Conservation (phyloP, 2,797 vertebrate species). For the Urosaurus nigricauda region DNA sequence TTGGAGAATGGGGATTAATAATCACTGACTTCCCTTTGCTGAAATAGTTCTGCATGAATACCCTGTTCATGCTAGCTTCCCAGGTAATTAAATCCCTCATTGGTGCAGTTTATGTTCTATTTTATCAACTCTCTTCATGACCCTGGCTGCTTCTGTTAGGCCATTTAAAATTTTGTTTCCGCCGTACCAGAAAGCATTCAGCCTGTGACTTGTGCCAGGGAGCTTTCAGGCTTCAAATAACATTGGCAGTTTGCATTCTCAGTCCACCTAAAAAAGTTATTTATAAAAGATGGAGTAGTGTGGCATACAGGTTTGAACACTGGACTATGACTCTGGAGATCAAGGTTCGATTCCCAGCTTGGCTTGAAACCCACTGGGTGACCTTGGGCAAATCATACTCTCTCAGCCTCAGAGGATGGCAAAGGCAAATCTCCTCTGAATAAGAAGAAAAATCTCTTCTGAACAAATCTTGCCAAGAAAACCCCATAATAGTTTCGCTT, state of each 20-base stretch:
- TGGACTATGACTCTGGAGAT: too few relatives aligned
- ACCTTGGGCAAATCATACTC: too few relatives aligned
- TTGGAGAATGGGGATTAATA: conserved; percentile 62
- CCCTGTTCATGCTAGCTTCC: conserved; percentile 57
- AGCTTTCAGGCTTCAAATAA: not conserved
- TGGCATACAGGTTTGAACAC: too few relatives aligned
- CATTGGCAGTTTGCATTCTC: not conserved
- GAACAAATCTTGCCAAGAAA: too few relatives aligned
- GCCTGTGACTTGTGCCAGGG: conserved; percentile 14
- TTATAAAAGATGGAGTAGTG: not conserved
- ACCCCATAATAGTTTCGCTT: too few relatives aligned
- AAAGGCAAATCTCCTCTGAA: too few relatives aligned
- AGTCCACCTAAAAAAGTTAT: not conserved
- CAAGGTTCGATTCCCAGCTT: too few relatives aligned
- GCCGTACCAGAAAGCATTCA: conserved; percentile 6
- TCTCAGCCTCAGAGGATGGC: too few relatives aligned
- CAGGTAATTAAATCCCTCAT: conserved; percentile 69
- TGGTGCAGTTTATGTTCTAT: conserved; percentile 72
- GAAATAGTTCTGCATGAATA: conserved; percentile 65
- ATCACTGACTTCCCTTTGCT: conserved; percentile 54
- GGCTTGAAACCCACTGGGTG: too few relatives aligned
- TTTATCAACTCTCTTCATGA: conserved; percentile 73
- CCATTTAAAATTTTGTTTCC: conserved; percentile 57
- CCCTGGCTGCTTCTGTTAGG: conserved; percentile 60
- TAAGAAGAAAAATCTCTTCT: too few relatives aligned